Conservation (phyloP, 2,113 vertebrate genomes). For the Myiagra hebetior region DNA sequence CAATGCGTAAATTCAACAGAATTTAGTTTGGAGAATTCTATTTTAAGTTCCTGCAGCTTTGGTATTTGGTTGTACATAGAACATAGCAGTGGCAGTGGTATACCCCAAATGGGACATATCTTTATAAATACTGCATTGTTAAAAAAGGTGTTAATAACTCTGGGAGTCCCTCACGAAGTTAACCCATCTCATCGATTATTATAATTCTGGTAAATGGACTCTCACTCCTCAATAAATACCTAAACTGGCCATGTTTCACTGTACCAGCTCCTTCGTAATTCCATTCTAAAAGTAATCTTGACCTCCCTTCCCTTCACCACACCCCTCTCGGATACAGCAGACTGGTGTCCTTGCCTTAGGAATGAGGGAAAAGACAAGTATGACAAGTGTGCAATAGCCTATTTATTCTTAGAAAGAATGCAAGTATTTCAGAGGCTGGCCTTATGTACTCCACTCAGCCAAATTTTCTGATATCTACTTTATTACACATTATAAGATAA, state of each 20-base stretch:
- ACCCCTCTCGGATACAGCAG: background rate
- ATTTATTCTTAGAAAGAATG: background rate
- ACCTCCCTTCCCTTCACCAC: background rate
- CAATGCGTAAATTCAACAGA: background rate
- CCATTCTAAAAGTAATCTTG: background rate
- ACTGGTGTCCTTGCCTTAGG: accelerated
- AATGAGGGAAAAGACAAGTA: background rate
- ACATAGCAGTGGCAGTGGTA: background rate
- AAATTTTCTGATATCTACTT: background rate
- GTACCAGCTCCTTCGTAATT: background rate
- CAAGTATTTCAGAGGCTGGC: background rate
- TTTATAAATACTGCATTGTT: background rate
- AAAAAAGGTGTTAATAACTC: background rate
- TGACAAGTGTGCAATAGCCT: background rate
- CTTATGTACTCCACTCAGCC: background rate
- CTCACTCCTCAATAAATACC: background rate
- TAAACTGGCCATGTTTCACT: background rate
- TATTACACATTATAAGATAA: background rate
- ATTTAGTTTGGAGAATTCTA: background rate
- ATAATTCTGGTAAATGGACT: background rate
- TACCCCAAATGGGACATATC: background rate
- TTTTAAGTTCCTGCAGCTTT: background rate
- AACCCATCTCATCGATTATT: background rate
- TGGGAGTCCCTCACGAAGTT: background rate
- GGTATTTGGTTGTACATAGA: background rate